Evolutionary conservation across 2,113 vertebrate species (phyloP), one percentile per base, ranked within the genome.

Genomic region (Misgurnus anguillicaudatus): DNA sequence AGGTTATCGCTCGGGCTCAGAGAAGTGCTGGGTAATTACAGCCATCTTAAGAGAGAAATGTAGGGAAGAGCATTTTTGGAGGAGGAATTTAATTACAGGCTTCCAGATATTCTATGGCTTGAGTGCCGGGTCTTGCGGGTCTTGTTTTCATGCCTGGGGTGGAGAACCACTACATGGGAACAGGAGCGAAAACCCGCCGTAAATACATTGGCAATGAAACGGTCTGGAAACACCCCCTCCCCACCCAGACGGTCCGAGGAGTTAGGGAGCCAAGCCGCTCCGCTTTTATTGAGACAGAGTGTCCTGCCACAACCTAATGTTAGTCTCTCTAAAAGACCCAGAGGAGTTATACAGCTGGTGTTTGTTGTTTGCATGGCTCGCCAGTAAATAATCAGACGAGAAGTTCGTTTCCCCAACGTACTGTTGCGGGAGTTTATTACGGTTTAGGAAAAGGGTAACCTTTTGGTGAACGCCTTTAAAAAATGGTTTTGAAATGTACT

Each of bases 301-400:
- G 86, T 90, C 90, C 90, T 88, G 87, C 88, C 84, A 74, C 90
- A 89, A 89, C 87, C 89, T 91, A 90, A 89, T 88, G 88, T 89
- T 90, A 91, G 89, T 89, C 73, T 48, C 79, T 86, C 86, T 84
- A 86, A 88, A 89, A 83, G 84, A 87, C 90, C 88, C 87, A 77
- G 70, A 84, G 88, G 89, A 88, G 57, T 83, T 88, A 80, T 89
- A 75, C 89, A 90, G 89, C 85, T 88, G 85, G 73, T 87, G 81
- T 81, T 84, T 86, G 79, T 87, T 89, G 67, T 84, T 83, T 89
- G 83, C 51, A 82, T 88, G 79, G 87, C 83, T 86, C 82, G 63
- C 45, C 72, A 83, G 75, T 86, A 84, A 90, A 90, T 86, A 73
- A 81, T 84, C 73, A 80, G 80, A 66, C 78, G 73, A 67, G 57